Percentiles rank a stretch among this genome's conserved stretches.
Evolutionary conservation across 2,888 invertebrate genomes (phyloP).

Genomic region (Himalopsyche kuldschensis): DNA sequence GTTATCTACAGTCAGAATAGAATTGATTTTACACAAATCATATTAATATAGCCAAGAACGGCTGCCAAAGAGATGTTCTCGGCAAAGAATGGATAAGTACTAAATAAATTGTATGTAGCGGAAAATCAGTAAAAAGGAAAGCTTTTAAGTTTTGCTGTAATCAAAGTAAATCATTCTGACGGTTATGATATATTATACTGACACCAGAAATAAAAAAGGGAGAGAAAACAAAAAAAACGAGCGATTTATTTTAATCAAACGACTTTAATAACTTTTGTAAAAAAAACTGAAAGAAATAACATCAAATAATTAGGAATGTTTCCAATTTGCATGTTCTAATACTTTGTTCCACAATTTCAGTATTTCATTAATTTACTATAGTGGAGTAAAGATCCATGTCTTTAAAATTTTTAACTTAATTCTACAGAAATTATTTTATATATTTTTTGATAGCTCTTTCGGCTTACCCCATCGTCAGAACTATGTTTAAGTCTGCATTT

Average conservation of each 20-base stretch:
- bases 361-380: too few relatives aligned
- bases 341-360: too few relatives aligned
- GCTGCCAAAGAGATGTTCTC: neutral
- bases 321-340: neutral
- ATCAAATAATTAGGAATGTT: neutral
- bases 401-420: too few relatives aligned
- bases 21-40: conserved; percentile 19
- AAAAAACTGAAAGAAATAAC: neutral
- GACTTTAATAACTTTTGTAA: too few relatives aligned
- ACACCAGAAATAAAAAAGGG: neutral
- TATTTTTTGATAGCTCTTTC: too few relatives aligned
- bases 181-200: neutral
- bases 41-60: neutral
- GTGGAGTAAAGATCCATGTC: too few relatives aligned
- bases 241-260: too few relatives aligned
- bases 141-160: neutral
- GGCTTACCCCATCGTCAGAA: too few relatives aligned
- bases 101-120: neutral
- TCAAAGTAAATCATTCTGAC: neutral
- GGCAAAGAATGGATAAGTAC: neutral
- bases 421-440: too few relatives aligned
- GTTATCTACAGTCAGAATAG: neutral
- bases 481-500: too few relatives aligned
- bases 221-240: neutral
- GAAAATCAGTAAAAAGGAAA: neutral